Conservation (phyloP, 2,113 vertebrate species). For the Plectropomus leopardus region DNA sequence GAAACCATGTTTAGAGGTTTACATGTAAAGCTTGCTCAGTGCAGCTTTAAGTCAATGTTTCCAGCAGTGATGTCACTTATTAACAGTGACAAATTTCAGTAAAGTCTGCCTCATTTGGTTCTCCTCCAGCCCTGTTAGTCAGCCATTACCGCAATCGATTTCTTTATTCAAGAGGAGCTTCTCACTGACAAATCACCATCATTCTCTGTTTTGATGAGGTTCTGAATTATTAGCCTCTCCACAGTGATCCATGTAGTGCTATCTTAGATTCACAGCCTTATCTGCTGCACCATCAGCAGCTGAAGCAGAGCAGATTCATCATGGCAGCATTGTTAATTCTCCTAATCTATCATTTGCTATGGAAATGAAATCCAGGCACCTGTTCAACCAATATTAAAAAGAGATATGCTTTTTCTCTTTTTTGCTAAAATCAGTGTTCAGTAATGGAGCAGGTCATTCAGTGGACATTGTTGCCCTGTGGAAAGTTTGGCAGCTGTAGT, state of each 20-base stretch:
- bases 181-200: constrained; percentile 42
- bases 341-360: constrained; percentile 69
- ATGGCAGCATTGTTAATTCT: constrained; percentile 60
- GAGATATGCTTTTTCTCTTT: neutral
- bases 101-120: constrained; percentile 15
- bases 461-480: too few species aligned
- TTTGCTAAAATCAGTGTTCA: neutral
- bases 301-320: constrained; percentile 65
- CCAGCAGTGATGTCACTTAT: constrained; percentile 3
- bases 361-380: constrained; percentile 59
- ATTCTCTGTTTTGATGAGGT: constrained; percentile 50
- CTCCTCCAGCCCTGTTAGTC: neutral
- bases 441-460: neutral
- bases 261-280: constrained; percentile 64
- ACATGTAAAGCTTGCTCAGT: neutral
- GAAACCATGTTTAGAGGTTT: neutral
- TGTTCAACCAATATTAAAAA: constrained; percentile 56
- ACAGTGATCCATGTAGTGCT: constrained; percentile 65
- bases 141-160: neutral
- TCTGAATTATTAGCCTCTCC: constrained; percentile 58
- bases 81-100: neutral
- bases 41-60: neutral
- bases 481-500: neutral
- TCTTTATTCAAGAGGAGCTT: constrained; percentile 18
- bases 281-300: constrained; percentile 65